phyloP scores from a whole-genome alignment of 1,140 invertebrate genomes.

The Laupala kohalensis region DNA sequence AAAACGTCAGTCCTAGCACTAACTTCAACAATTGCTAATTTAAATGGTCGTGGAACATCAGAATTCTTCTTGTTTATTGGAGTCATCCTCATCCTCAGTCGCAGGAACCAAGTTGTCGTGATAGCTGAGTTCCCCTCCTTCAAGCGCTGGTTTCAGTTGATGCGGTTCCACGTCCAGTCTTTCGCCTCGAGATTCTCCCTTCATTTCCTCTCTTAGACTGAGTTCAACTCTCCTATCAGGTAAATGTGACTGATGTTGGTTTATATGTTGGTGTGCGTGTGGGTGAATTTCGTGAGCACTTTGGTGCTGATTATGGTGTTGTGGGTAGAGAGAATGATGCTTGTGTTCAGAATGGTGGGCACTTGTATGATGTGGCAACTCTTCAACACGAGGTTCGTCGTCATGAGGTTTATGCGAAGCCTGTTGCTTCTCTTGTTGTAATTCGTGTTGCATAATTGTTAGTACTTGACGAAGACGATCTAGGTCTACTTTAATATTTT shows the following conservation, averaged over 20 bases:
- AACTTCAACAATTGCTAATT: too few relatives aligned
- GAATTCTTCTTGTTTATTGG: conserved; percentile 3
- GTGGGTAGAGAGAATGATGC: background rate
- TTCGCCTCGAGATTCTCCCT: conserved; percentile 18
- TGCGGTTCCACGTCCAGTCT: conserved; percentile 34
- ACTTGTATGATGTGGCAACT: background rate
- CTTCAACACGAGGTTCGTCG: background rate
- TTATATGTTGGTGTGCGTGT: conserved; percentile 16
- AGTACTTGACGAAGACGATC: conserved; percentile 2
- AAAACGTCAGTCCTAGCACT: too few relatives aligned
- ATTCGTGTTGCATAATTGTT: background rate
- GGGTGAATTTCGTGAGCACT: conserved; percentile 3
- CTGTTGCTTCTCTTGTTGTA: conserved; percentile 2
- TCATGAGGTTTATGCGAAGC: background rate
- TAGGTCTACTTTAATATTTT: conserved; percentile 5
- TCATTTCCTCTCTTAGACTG: background rate
- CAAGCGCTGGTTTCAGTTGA: conserved; percentile 34
- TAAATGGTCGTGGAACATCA: too few relatives aligned
- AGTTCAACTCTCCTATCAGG: background rate
- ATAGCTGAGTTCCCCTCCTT: conserved; percentile 37
- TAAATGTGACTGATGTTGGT: background rate
- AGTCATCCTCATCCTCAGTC: background rate
- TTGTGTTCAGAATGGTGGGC: background rate
- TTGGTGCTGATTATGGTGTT: background rate
- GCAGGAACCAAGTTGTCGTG: conserved; percentile 5